Conservation (phyloP, 2,797 vertebrate species). For the Girardinus metallicus region DNA sequence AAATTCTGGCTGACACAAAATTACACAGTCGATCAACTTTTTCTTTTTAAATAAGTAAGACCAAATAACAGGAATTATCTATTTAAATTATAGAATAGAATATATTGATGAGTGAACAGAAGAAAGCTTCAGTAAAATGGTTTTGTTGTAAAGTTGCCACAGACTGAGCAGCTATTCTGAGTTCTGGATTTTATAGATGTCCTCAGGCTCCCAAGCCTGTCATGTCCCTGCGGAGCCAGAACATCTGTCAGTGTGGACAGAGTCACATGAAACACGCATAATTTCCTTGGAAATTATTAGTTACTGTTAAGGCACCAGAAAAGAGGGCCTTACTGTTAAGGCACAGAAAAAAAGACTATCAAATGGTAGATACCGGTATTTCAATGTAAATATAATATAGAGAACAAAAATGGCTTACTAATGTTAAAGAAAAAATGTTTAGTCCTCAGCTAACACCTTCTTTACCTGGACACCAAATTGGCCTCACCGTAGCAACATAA, state of each 20-base stretch:
- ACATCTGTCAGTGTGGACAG: conserved; percentile 46
- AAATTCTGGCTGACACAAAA: conserved; percentile 16
- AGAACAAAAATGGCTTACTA: not conserved
- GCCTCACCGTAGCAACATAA: not conserved
- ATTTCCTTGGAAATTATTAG: conserved; percentile 18
- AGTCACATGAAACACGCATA: conserved; percentile 39
- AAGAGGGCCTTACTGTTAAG: conserved; percentile 23
- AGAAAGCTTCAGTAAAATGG: conserved; percentile 8
- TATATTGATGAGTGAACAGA: conserved; percentile 27
- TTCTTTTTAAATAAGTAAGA: conserved; percentile 15
- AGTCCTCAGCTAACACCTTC: not conserved
- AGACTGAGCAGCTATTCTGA: conserved; percentile 34
- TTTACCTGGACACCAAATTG: not conserved
- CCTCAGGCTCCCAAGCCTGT: conserved; percentile 37
- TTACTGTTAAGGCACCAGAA: conserved; percentile 15
- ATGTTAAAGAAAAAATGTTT: not conserved
- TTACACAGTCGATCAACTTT: conserved; percentile 21
- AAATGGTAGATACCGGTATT: not conserved
- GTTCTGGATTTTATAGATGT: conserved; percentile 40
- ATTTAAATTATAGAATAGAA: conserved; percentile 22
- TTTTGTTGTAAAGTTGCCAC: conserved; percentile 35
- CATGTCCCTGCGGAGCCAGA: conserved; percentile 28
- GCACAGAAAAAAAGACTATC: not conserved
- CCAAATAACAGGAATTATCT: conserved; percentile 33
- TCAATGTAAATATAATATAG: not conserved